Base-by-base conservation (phyloP, 2,113 vertebrate species). In the Struthio camelus region DNA sequence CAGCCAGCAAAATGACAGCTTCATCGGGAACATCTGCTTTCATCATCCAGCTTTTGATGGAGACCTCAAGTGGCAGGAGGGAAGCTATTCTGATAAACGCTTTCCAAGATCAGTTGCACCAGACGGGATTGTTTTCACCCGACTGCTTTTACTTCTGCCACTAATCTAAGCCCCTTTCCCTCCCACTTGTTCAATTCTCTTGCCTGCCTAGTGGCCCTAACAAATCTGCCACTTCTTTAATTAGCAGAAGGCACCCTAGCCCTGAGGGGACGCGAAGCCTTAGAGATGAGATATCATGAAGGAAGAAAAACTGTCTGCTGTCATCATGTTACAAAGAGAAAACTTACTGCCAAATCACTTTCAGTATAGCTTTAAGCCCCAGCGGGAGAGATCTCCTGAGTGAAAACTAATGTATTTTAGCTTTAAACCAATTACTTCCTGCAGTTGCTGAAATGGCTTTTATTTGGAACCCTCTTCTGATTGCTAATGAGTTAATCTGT, bases 61-160 rank as follows among this genome's bases (percentile, higher is more conserved):
- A 25, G 50, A 42, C 25, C n/a, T 14, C 54, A 17, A 32, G 54
- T 23, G 48, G 46, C 36, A 20, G 79, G 56, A 65, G 78, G 64
- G 69, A 16, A 87, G 20, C n/a, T 1, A 3, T 19, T 50, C 56
- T 36, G 10, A 1, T 19, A 24, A 59, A 24, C 1, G 2, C 1
- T 5, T 62, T 17, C 46, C 24, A 5, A 4, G 54, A 11, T 14
- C 48, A n/a, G 40, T 54, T 1, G 0, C 5, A 0, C 15, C 0
- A 8, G 20, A 66, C 32, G 3, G 51, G 44, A 17, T 53, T 13
- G 18, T 40, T 53, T 23, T 76, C 51, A 9, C 2, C 1, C 1
- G 0, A 11, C 20, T 24, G 67, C 46, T 38, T 46, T 24, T 9
- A 3, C 10, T 22, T 24, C 42, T 1, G 5, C 11, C 22, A 8